A percentile compares a stretch with the other conserved stretches of the same genome.
These are phyloP conservation scores for Stigmatopora argus DNA, from an alignment of 2,113 vertebrate genomes.

Conservation along the genomic window DNA sequence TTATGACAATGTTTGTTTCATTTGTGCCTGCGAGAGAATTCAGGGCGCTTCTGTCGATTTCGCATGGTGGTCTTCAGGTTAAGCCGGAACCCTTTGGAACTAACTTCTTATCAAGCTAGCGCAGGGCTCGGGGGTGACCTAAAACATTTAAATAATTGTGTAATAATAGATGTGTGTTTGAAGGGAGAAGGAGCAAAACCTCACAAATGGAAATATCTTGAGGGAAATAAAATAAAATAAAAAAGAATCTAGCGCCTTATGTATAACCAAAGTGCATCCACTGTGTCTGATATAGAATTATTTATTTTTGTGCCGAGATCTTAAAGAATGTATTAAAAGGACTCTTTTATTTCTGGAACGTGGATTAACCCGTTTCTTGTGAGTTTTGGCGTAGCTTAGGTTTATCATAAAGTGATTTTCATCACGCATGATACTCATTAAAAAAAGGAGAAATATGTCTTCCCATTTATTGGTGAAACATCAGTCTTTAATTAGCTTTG, in stretches of 20 bases:
- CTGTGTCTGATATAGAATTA: constrained; percentile 39
- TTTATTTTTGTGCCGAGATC: constrained; percentile 43
- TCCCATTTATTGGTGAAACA: constrained; percentile 17
- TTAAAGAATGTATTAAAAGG: constrained; percentile 42
- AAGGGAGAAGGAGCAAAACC: not conserved
- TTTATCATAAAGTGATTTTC: constrained; percentile 21
- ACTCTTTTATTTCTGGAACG: constrained; percentile 15
- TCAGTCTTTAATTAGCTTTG: constrained; percentile 8
- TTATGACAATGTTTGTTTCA: constrained; percentile 30
- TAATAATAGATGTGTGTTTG: not conserved
- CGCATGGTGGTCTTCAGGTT: not conserved
- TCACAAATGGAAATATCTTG: not conserved
- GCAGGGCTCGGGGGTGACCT: constrained; percentile 1
- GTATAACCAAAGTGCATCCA: constrained; percentile 58
- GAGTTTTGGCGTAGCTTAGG: not conserved
- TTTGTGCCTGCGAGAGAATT: constrained; percentile 30
- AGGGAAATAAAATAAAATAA: not conserved
- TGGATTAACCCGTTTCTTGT: constrained; percentile 21
- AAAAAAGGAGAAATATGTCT: constrained; percentile 12
- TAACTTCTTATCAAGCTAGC: constrained; percentile 15
- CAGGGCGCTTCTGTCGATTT: not conserved
- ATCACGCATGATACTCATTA: constrained; percentile 23
- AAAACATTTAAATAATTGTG: not conserved
- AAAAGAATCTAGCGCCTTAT: constrained; percentile 3
- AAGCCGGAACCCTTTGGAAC: constrained; percentile 14